Evolutionary conservation across 2,113 vertebrate species (phyloP).

Genomic region (Seriola aureovittata): DNA sequence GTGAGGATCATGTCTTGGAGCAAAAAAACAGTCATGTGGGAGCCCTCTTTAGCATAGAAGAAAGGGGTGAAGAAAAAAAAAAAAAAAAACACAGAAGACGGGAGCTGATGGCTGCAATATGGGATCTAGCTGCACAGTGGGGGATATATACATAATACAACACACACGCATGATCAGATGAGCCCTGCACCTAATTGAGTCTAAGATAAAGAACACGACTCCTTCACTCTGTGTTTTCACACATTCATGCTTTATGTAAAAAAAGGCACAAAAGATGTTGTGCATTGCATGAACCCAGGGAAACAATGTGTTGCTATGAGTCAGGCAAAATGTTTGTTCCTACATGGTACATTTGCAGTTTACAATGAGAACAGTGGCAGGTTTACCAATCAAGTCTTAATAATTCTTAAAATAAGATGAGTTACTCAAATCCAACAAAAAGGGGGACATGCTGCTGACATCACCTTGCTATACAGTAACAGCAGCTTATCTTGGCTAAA

Average conservation of each 20-base stretch:
- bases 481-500: too few relatives aligned
- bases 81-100: conserved; percentile 14
- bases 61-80: conserved; percentile 9
- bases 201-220: conserved; percentile 3
- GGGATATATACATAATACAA: conserved; percentile 78
- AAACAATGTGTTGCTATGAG: conserved; percentile 1
- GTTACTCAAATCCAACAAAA: too few relatives aligned
- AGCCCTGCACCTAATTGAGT: conserved; percentile 39
- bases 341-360: too few relatives aligned
- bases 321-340: background rate
- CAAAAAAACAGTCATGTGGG: conserved; percentile 28
- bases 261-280: background rate
- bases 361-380: too few relatives aligned
- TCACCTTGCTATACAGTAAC: too few relatives aligned
- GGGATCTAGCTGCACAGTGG: conserved; percentile 62
- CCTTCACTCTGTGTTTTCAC: conserved; percentile 26
- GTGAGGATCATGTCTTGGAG: conserved; percentile 27
- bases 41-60: conserved; percentile 50
- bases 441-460: too few relatives aligned
- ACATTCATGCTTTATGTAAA: conserved; percentile 35
- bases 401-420: too few relatives aligned
- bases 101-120: conserved; percentile 44
- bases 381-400: too few relatives aligned
- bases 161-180: conserved; percentile 64
- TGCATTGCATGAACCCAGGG: background rate